Base-by-base conservation (phyloP, 1,140 invertebrate genomes). In the Elymnias hypermnestra region DNA sequence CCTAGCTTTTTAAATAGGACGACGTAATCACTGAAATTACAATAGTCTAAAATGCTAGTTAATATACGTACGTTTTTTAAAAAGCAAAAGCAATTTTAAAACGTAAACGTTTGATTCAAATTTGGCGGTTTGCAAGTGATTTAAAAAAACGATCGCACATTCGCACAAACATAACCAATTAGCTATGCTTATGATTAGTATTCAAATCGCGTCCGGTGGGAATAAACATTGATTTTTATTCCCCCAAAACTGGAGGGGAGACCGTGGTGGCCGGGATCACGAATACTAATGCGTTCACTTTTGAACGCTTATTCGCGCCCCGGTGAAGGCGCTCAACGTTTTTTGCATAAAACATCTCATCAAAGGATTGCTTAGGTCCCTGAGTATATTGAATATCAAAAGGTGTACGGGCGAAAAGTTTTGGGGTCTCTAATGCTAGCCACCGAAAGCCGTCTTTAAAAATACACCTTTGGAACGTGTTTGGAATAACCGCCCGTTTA, bases 301-400 rank as follows among this genome's bases (percentile, higher is more conserved):
- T 77, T 71, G 76, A 82, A 69, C 77, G 77, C 51, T 83, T 83
- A 78, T 73, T 79, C 75, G 71, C 78, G 71, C 74, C 74, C 76
- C 68, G 67, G 58, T 71, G 74, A 73, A 70, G 64, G 60, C 63
- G 50, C 59, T 65, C 77, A 73, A 81, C 82, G 78, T 85, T 85
- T 85, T 85, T 85, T 83, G 78, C 82, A 85, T 85, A 85, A 85
- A 85, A 83, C 77, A 85, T 85, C 77, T 85, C 82, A 85, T 85
- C 82, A 85, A 83, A 85, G 78, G 82, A 82, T 83, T 83, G 78
- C 78, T 75, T 65, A 75, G 70, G 62, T 56, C 54, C 69, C 65
- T 54, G 59, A 73, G 70, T 85, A 85, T 85, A 85, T 85, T 85
- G 76, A 85, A 85, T 85, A 83, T 85, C 77, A 85, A 85, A 85